Evolutionary conservation across 2,113 vertebrate species (phyloP).

Genomic region (Ammodytes marinus): DNA sequence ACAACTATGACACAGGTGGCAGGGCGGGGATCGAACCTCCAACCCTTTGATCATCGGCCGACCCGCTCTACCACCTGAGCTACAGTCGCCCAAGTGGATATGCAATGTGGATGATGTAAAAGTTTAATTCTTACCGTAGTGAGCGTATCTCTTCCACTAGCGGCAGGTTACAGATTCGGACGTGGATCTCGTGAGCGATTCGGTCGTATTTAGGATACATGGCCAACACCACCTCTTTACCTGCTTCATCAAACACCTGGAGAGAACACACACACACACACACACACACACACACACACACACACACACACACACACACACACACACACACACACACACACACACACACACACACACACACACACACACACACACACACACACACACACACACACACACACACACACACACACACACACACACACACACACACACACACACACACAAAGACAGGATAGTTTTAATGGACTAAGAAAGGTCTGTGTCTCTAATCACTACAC

Average conservation of each 20-base stretch:
- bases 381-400: constrained; percentile 58
- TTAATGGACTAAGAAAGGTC: too few species aligned
- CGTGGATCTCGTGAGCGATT: constrained; percentile 94
- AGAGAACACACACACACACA: background rate
- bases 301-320: background rate
- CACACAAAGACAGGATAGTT: too few species aligned
- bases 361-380: constrained; percentile 50
- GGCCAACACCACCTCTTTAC: constrained; percentile 95
- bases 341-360: background rate
- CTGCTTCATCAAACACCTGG: constrained; percentile 94
- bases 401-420: background rate
- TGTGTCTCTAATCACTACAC: too few species aligned
- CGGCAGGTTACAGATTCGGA: constrained; percentile 95
- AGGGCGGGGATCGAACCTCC: too few species aligned
- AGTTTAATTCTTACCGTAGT: constrained; percentile 84
- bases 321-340: constrained; percentile 58
- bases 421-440: constrained; percentile 49
- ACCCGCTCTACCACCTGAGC: too few species aligned
- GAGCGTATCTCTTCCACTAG: constrained; percentile 97
- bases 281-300: background rate
- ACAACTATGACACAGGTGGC: too few species aligned
- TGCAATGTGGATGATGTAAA: too few species aligned
- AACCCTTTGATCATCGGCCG: too few species aligned
- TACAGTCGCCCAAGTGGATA: too few species aligned
- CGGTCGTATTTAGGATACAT: constrained; percentile 99